Conservation (phyloP, 2,888 invertebrate species). For the Odontocerum albicorne region DNA sequence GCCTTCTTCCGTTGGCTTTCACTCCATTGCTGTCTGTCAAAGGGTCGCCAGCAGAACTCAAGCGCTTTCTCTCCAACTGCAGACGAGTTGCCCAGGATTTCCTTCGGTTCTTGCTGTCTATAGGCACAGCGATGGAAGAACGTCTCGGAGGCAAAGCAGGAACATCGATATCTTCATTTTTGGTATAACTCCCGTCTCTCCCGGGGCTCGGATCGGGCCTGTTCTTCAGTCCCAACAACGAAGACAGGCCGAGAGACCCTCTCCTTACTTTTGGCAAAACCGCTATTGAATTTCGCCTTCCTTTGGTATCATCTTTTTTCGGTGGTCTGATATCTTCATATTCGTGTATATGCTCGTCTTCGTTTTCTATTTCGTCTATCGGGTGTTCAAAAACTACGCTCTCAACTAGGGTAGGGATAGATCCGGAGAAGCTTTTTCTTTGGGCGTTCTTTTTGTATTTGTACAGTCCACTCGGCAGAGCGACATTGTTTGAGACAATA, state of each 20-base stretch:
- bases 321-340: constrained; percentile 17
- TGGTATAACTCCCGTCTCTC: constrained; percentile 50
- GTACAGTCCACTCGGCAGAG: constrained; percentile 55
- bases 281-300: constrained; percentile 29
- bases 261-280: constrained; percentile 39
- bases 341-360: constrained; percentile 11
- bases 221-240: constrained; percentile 50
- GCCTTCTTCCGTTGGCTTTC: constrained; percentile 66
- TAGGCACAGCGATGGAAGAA: constrained; percentile 50
- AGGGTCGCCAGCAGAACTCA: constrained; percentile 56
- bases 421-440: constrained; percentile 26
- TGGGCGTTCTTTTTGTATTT: constrained; percentile 40
- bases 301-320: constrained; percentile 8
- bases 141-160: constrained; percentile 48
- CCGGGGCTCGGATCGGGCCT: constrained; percentile 51
- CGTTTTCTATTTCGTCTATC: constrained; percentile 24
- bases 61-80: constrained; percentile 57
- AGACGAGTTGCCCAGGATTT: constrained; percentile 64
- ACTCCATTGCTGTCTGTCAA: constrained; percentile 49
- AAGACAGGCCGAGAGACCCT: constrained; percentile 45
- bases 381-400: constrained; percentile 32
- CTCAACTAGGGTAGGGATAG: constrained; percentile 33
- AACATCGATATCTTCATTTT: constrained; percentile 49
- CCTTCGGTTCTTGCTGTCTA: constrained; percentile 59
- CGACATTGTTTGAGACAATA: constrained; percentile 48